These are phyloP conservation scores for Vollenhovia emeryi DNA, from an alignment of 1,140 invertebrate genomes.

Conservation along the genomic window DNA sequence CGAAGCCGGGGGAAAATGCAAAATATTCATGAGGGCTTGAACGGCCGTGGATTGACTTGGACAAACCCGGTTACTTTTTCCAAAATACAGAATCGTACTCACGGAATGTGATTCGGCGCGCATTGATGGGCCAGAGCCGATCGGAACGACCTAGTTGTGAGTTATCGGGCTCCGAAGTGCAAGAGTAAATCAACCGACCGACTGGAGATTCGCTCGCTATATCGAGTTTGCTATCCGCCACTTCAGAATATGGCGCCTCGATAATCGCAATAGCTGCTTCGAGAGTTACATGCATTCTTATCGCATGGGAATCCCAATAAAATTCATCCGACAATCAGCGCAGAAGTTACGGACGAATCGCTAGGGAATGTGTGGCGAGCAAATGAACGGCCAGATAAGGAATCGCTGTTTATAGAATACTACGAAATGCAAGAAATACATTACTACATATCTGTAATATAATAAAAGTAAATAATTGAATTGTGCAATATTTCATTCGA, in stretches of 20 bases:
- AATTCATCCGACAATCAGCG: not conserved
- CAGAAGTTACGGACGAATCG: not conserved
- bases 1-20: not conserved
- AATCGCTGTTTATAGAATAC: not conserved
- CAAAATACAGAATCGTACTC: slow-evolving; percentile 33
- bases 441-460: not conserved
- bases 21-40: slow-evolving; percentile 34
- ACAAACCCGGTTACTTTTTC: slow-evolving; percentile 32
- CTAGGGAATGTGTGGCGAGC: too few relatives aligned
- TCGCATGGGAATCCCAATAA: not conserved
- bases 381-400: not conserved
- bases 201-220: slow-evolving; percentile 45
- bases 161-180: slow-evolving; percentile 52
- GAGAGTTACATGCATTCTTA: slow-evolving; percentile 46
- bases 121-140: slow-evolving; percentile 52
- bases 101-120: slow-evolving; percentile 43
- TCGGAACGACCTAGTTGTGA: slow-evolving; percentile 54
- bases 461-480: not conserved
- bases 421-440: not conserved
- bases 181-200: slow-evolving; percentile 53
- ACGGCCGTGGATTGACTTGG: slow-evolving; percentile 11
- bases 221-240: slow-evolving; percentile 51
- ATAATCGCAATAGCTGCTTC: slow-evolving; percentile 45
- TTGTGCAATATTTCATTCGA: not conserved
- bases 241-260: slow-evolving; percentile 34